These are phyloP conservation scores for Dryobates pubescens DNA, from an alignment of 2,797 vertebrate species.

Conservation along the genomic window DNA sequence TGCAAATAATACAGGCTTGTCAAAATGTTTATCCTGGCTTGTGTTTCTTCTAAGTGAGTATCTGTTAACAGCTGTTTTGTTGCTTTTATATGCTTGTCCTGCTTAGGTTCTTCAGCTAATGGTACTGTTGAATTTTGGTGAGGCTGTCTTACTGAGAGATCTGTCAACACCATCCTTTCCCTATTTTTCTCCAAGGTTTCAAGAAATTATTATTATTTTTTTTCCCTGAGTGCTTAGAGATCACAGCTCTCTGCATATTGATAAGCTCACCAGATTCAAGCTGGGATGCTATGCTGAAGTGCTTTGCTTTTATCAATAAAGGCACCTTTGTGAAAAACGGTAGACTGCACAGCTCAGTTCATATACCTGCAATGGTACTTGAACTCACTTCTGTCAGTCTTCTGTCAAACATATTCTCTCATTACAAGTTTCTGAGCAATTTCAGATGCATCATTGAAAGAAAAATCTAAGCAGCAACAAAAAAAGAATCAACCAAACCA, in stretches of 20 bases:
- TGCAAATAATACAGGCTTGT: neutral
- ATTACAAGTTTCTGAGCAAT: neutral
- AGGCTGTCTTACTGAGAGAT: neutral
- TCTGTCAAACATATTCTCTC: accelerated
- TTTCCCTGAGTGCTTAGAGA: neutral
- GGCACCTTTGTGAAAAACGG: neutral
- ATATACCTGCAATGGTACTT: neutral
- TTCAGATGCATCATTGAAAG: neutral
- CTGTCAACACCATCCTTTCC: neutral
- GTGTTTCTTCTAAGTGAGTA: neutral
- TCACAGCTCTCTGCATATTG: neutral
- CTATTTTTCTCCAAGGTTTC: neutral
- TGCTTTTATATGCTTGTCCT: neutral
- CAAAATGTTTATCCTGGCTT: neutral
- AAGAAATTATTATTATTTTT: neutral
- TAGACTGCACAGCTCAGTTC: neutral
- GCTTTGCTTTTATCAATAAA: neutral
- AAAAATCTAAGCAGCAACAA: neutral
- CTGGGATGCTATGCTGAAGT: neutral
- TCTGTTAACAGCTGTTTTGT: neutral
- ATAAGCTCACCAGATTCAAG: neutral
- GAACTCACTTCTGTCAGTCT: neutral
- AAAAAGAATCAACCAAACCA: neutral
- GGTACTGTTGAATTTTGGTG: neutral
- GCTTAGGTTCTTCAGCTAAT: neutral